Evolutionary conservation across 2,888 invertebrate genomes (phyloP).

Genomic region (Drosophila dives): DNA sequence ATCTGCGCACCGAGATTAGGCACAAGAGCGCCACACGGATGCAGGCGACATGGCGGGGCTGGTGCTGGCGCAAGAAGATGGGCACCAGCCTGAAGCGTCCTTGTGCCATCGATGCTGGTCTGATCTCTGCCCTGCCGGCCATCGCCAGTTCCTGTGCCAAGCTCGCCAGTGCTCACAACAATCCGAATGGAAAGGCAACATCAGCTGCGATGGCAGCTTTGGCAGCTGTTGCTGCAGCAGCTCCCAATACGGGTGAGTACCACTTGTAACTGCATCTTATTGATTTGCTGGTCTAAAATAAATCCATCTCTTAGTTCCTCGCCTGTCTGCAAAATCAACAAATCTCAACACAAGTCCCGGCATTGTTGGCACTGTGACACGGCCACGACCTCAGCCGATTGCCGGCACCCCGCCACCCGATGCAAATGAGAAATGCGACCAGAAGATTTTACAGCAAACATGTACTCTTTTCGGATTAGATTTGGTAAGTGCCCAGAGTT

Average conservation of each 20-base stretch:
- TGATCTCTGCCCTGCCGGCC: conserved; percentile 47
- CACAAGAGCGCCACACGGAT: conserved; percentile 93
- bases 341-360: conserved; percentile 83
- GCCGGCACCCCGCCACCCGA: conserved; percentile 95
- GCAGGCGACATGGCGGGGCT: conserved; percentile 94
- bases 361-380: conserved; percentile 85
- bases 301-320: conserved; percentile 70
- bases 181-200: conserved; percentile 39
- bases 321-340: conserved; percentile 84
- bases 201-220: conserved; percentile 61
- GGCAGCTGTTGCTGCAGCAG: conserved; percentile 65
- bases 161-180: conserved; percentile 52
- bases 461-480: conserved; percentile 96
- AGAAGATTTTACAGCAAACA: conserved; percentile 94
- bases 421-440: conserved; percentile 93
- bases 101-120: conserved; percentile 19
- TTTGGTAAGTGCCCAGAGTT: conserved; percentile 86
- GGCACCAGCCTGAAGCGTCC: conserved; percentile 83
- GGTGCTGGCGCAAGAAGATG: conserved; percentile 89
- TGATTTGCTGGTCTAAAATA: background rate
- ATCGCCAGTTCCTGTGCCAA: conserved; percentile 65
- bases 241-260: conserved; percentile 78
- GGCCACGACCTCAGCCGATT: conserved; percentile 95
- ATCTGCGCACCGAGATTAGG: conserved; percentile 91
- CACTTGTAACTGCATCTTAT: background rate